Percentiles rank a stretch among this genome's conserved stretches.
phyloP scores from a whole-genome alignment of 2,888 invertebrate genomes.

The Escarpia spicata region DNA sequence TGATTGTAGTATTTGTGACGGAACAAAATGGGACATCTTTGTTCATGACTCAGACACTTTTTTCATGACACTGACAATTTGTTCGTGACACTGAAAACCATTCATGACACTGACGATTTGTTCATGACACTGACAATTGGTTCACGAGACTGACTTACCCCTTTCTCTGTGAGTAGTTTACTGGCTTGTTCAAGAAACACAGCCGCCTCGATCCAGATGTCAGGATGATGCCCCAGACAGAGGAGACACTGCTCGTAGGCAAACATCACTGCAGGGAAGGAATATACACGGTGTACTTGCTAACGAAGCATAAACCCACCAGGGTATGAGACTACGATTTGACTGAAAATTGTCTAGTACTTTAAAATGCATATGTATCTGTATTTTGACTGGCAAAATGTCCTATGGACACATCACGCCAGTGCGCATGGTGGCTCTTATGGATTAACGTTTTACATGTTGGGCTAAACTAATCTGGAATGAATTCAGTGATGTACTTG shows the following conservation, averaged over 20 bases:
- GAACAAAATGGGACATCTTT: neutral
- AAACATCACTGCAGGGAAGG: slow-evolving; percentile 83
- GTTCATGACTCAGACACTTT: neutral
- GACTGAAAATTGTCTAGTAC: too few relatives aligned
- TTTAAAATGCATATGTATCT: too few relatives aligned
- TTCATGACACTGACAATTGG: neutral
- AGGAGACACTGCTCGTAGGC: slow-evolving; percentile 97
- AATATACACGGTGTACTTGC: neutral
- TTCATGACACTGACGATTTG: neutral
- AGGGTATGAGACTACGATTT: too few relatives aligned
- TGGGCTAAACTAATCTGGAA: too few relatives aligned
- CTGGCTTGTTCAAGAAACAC: slow-evolving; percentile 95
- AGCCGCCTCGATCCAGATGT: slow-evolving; percentile 96
- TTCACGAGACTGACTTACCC: slow-evolving; percentile 63
- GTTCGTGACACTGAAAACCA: neutral
- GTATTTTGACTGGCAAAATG: too few relatives aligned
- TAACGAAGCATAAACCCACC: too few relatives aligned
- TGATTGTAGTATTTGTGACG: neutral
- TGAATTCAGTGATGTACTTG: too few relatives aligned
- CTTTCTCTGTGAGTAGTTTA: slow-evolving; percentile 92
- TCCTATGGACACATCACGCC: too few relatives aligned
- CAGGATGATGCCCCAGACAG: slow-evolving; percentile 96
- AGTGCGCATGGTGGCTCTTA: too few relatives aligned
- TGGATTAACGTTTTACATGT: too few relatives aligned
- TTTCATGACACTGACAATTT: neutral